Percentiles rank a stretch among this genome's conserved stretches.
phyloP scores from a whole-genome alignment of 2,888 invertebrate genomes.

The Cinara cedri region DNA sequence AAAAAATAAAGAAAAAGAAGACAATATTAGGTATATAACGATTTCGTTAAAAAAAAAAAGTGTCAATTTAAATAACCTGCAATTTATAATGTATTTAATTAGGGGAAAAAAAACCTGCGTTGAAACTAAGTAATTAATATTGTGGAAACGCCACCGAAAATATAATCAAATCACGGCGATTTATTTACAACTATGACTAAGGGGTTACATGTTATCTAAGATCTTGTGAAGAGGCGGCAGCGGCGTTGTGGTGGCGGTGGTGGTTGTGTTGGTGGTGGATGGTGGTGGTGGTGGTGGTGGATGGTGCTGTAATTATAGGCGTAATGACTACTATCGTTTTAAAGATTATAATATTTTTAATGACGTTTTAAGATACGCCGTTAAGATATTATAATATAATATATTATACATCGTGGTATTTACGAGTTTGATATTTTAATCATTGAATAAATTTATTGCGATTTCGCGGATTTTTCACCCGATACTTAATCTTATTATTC shows the following conservation, averaged over 20 bases:
- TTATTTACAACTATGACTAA: conserved; percentile 19
- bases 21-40: background rate
- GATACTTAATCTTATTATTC: background rate
- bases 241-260: too few relatives aligned
- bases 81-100: background rate
- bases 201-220: background rate
- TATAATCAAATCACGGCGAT: background rate
- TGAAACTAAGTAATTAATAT: conserved; percentile 8
- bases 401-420: too few relatives aligned
- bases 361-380: background rate
- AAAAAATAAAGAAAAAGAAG: too few relatives aligned
- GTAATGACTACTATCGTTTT: background rate
- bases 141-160: background rate
- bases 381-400: too few relatives aligned
- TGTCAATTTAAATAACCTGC: too few relatives aligned
- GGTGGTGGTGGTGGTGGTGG: too few relatives aligned
- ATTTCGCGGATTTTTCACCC: too few relatives aligned
- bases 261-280: too few relatives aligned
- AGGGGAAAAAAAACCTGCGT: background rate
- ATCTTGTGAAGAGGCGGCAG: too few relatives aligned
- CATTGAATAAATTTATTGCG: too few relatives aligned
- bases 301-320: background rate
- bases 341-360: background rate
- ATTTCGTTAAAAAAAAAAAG: background rate
- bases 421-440: too few relatives aligned